Evolutionary conservation across 2,113 vertebrate genomes (phyloP), one percentile per base, ranked within the genome.

Genomic region (Mixornis gularis): DNA sequence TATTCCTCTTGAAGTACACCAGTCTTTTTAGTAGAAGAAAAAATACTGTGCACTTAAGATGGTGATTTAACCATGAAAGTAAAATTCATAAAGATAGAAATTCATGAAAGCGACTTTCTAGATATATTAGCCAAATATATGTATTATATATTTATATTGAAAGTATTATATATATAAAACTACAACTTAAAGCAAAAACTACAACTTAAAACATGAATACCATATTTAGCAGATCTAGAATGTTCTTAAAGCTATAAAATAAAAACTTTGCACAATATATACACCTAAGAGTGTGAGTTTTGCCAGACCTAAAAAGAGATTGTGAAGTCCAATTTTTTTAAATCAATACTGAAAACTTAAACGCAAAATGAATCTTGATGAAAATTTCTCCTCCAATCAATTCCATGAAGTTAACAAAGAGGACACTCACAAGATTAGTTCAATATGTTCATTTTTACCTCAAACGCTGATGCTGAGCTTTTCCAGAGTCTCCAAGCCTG

Each of bases 401-500:
- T 88, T 85, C 59, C 56, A 90, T 66, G 66, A 87, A 76, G 76
- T 82, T 79, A 96, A 94, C n/a, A 65, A 93, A 85, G 53, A 70
- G 41, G 89, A 93, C 68, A 80, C 66, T 89, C 72, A 59, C 78
- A 92, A 92, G 81, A 95, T 96, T 97, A 93, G 58, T 94, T 95
- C 83, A 96, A 86, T 56, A 94, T 92, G 78, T 78, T 92, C 85
- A 76, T 92, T 97, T 96, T 97, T 98, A 97, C 96, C 97, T 98
- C 97, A 89, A 97, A 96, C 52, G 93, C 93, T 96, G 97, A 97
- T 94, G 97, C 94, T 97, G 97, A 97, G 96, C 85, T 97, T 97
- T 98, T 97, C 97, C 96, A 97, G 97, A 96, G 95, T 96, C 96
- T 96, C 97, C 97, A 96, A 97, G 96, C 82, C 97, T 97, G 96